These are phyloP conservation scores for Notechis scutatus DNA, from an alignment of 2,113 vertebrate genomes.

Conservation along the genomic window DNA sequence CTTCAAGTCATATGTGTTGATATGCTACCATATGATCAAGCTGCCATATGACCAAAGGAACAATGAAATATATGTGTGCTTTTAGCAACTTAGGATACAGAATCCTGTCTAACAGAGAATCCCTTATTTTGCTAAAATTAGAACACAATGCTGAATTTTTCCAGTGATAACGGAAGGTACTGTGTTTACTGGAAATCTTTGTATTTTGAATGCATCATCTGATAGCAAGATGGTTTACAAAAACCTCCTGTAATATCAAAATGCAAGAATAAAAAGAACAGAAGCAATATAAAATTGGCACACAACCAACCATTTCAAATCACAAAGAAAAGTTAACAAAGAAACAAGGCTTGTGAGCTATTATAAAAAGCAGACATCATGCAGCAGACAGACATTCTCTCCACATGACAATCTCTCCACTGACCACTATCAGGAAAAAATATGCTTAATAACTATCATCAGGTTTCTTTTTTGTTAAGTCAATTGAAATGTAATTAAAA, in stretches of 20 bases:
- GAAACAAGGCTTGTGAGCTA: slow-evolving; percentile 24
- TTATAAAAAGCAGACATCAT: slow-evolving; percentile 26
- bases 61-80: not conserved
- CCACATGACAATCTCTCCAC: slow-evolving; percentile 6
- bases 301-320: not conserved
- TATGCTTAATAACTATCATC: slow-evolving; percentile 46
- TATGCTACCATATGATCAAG: not conserved
- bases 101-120: not conserved
- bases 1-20: not conserved
- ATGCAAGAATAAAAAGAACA: not conserved
- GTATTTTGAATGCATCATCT: not conserved
- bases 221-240: not conserved
- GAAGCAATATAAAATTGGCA: not conserved
- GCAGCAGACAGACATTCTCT: slow-evolving; percentile 11
- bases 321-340: slow-evolving; percentile 7
- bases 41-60: not conserved
- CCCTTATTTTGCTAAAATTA: not conserved
- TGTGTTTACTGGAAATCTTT: slow-evolving; percentile 17
- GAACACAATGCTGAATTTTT: not conserved
- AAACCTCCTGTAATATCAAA: not conserved
- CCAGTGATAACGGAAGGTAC: not conserved
- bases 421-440: slow-evolving; percentile 33
- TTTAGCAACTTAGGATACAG: not conserved
- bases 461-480: slow-evolving; percentile 31
- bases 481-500: slow-evolving; percentile 62